A percentile compares a stretch with the other conserved stretches of the same genome.
phyloP scores from a whole-genome alignment of 92 coral and sea anemone genomes.

The Chrysogorgia sp. region DNA sequence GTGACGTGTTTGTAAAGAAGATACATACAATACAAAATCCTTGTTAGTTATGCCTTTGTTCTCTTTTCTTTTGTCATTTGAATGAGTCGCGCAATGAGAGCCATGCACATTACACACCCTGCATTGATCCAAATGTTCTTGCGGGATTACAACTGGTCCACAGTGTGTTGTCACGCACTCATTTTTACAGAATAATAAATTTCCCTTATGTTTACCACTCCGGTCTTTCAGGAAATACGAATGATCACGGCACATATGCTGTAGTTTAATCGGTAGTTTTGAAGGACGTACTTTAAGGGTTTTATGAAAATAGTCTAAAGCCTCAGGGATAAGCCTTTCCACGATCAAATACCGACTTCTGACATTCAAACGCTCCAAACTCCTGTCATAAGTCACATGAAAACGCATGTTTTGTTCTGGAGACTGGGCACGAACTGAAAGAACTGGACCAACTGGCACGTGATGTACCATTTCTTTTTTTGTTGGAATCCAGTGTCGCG shows the following conservation, averaged over 20 bases:
- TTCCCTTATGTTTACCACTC: constrained; percentile 67
- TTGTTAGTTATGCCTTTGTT: constrained; percentile 76
- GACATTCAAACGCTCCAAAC: constrained; percentile 61
- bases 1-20: constrained; percentile 86
- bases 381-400: constrained; percentile 84
- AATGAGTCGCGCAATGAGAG: constrained; percentile 52
- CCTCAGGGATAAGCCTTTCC: constrained; percentile 85
- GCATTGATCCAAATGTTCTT: constrained; percentile 83
- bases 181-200: constrained; percentile 80
- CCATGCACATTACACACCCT: constrained; percentile 85
- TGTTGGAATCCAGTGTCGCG: constrained; percentile 89
- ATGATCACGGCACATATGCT: constrained; percentile 84
- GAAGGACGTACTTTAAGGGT: constrained; percentile 81
- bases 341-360: constrained; percentile 66
- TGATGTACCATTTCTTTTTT: constrained; percentile 90
- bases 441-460: constrained; percentile 77
- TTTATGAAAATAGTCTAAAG: constrained; percentile 81
- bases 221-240: constrained; percentile 84
- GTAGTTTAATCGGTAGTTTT: constrained; percentile 70
- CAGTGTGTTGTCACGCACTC: constrained; percentile 87
- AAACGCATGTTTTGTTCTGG: constrained; percentile 86
- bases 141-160: constrained; percentile 90
- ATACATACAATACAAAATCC: constrained; percentile 91
- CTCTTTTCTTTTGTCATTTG: constrained; percentile 7
- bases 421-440: constrained; percentile 61